Base-by-base conservation (phyloP, 1,140 invertebrate genomes). In the Eulimnadia texana region DNA sequence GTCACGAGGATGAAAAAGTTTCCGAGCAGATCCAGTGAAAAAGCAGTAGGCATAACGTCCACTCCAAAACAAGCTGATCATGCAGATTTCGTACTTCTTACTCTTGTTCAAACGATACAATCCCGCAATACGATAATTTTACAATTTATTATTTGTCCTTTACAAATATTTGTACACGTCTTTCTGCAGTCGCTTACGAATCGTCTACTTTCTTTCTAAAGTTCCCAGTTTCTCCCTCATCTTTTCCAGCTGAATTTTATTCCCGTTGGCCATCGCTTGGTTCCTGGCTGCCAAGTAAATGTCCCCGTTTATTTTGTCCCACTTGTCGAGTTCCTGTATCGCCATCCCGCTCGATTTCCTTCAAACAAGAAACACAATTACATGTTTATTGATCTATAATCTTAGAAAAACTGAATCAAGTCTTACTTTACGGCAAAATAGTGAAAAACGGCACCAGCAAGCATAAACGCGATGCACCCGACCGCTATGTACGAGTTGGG, bases 401-500 rank as follows among this genome's bases (percentile, higher is more conserved):
- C 22, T 42, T 13, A 54, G 3, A 54, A 50, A 2, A 62, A 56
- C 52, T 16, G 13, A 28, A 28, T 9, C 16, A n/a, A 1, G 22
- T 64, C 65, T 68, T 72, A 82, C 81, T 73, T 79, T 52, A 82
- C 76, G 2, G 77, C 73, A 62, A 74, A 68, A 25, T 77, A 70
- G 65, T 82, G 80, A 23, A 81, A 66, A n/a, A 76, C 42, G 19
- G 78, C 70, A 6, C 78, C 78, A 28, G 80, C 23, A 3, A 76
- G 54, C 1, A 77, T 74, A 13, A 83, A 64, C 0, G 74, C 65
- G 49, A 79, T 65, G 59, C 79, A 76, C 16, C 77, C 63, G 2
- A 77, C 42, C 11, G 78, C 79, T 20, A 83, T 76, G 22, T 71
- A 73, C 62, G 70, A 69, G 69, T 83, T 83, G 0, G 79, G 74